Base-by-base conservation (phyloP, 2,113 vertebrate genomes). In the Vulpes ferrilata region DNA sequence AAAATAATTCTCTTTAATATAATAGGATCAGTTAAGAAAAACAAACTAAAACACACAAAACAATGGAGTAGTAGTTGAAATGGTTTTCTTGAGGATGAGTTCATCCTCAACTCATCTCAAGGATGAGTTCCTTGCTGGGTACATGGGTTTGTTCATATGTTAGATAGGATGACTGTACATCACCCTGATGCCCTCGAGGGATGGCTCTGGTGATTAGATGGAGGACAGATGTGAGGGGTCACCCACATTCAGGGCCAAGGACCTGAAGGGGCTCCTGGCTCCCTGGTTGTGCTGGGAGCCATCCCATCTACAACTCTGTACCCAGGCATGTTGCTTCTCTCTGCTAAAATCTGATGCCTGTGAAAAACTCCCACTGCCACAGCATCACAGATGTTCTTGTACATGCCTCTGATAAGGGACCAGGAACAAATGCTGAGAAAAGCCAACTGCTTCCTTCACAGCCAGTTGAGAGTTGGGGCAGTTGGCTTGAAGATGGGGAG, bases 161-260 rank as follows among this genome's bases (percentile, higher is more conserved):
- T 60, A 76, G n/a, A n/a, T 2, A 30, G 30, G 17, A n/a, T 59
- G 59, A 30, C 22, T 1, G 1, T 23, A 2, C 0, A 0, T 64
- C 64, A 51, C 86, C 35, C 65, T 1, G 0, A 57, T 22, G 15
- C 53, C 83, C 78, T 64, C 0, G 0, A 15, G 55, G 12, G 53
- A 43, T 16, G 71, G 51, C 51, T 11, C 0, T 76, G 51, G 9
- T 80, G 19, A 88, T 79, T 38, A 60, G 48, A 38, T 30, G 25
- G 57, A 84, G 53, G 86, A 64, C 78, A 95, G 43, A 43, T 71
- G 53, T 7, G 5, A 83, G 32, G 20, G 64, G 53, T 71, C 78
- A 30, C 57, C n/a, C n/a, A n/a, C n/a, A n/a, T n/a, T 48, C 51
- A 82, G 67, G 43, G 19, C 95, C 3, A 2, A 20, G 22, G 15